Conservation (phyloP, 2,797 vertebrate species). For the Coccyzus lansbergi region DNA sequence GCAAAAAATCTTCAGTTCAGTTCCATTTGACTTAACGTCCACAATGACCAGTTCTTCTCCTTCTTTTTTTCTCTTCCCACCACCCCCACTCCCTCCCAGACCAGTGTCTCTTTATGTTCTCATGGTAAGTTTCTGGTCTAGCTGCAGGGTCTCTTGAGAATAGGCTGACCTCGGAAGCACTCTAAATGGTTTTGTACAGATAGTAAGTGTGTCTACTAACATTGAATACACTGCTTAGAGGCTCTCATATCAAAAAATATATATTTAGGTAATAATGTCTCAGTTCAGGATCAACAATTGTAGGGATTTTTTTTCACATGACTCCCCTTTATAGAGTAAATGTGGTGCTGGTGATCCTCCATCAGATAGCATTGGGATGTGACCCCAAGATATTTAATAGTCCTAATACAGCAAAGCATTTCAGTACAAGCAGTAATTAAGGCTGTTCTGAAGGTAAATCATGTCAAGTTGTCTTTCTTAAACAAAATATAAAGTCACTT, state of each 20-base stretch:
- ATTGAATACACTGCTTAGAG: background rate
- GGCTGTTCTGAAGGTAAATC: background rate
- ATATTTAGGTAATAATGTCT: background rate
- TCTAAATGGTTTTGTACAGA: background rate
- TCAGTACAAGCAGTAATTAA: background rate
- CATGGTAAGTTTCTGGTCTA: background rate
- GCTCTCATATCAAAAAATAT: background rate
- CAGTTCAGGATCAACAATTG: background rate
- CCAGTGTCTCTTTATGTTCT: background rate
- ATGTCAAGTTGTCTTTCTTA: background rate
- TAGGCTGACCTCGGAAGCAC: background rate
- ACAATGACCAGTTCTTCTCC: background rate
- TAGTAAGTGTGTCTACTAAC: background rate
- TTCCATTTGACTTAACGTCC: background rate
- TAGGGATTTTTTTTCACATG: background rate
- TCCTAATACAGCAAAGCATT: background rate
- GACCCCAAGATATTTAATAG: background rate
- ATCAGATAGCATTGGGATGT: background rate
- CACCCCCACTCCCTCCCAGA: rapidly evolving
- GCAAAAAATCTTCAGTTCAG: background rate
- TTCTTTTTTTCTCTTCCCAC: background rate
- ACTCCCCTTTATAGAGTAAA: background rate
- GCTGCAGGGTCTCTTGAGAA: background rate
- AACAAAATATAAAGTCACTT: background rate
- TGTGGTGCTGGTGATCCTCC: background rate